Evolutionary conservation across 1,140 invertebrate species (phyloP), one percentile per base, ranked within the genome.

Genomic region (Lamellibrachia luymesi): DNA sequence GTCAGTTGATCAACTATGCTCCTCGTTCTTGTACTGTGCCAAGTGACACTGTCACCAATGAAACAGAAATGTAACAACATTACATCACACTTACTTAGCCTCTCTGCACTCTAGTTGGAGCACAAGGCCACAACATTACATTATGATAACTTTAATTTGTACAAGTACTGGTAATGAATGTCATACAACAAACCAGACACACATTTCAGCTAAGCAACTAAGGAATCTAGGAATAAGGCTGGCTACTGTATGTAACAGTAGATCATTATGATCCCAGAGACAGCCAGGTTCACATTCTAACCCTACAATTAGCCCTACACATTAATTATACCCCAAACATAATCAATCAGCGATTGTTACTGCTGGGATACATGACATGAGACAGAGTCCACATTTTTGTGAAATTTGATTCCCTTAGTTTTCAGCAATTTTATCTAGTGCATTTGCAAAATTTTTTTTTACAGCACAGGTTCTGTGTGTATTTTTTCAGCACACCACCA

Each of bases 61-160:
- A 80, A 80, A 80, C 64, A 80, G 64, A 80, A 80, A 80, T 80
- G 64, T 80, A 80, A 80, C 64, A 80, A 80, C 64, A 80, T 80
- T 4, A 8, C 38, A 38, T 38, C 38, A 38, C 1, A 38, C 38
- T 38, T 38, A 38, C 38, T 38, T 38, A 38, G 38, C 38, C 38
- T 38, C 38, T 38, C 38, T 38, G 38, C 38, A 38, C 38, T 38
- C 38, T 38, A 38, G 38, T 38, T 38, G 38, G 1, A 38, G 38
- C 38, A 38, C 38, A 38, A 38, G 38, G 38, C 38, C 38, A 38
- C 38, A 38, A 38, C 64, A 17, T 80, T 80, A 80, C 4, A 10
- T 80, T 80, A 80, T 10, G 13, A 80, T 80, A 6, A 80, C 13
- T 80, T 80, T 22, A 4, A 80, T 80, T 10, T 17, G 25, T 17